Conservation (phyloP, 1,140 invertebrate species). For the Drosophila nasuta region DNA sequence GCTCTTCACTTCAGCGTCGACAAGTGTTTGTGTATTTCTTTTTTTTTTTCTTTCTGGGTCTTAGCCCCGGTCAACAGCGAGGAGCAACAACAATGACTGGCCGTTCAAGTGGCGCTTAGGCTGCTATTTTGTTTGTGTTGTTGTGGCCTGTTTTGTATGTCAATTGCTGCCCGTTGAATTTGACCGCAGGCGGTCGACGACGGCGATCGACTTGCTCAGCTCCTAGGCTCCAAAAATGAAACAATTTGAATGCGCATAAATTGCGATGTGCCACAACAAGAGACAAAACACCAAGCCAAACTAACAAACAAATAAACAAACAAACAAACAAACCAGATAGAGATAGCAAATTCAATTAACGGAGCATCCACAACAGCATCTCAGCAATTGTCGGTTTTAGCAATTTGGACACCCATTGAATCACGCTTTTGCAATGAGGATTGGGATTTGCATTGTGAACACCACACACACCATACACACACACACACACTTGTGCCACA, state of each 20-base stretch:
- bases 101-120: constrained; percentile 79
- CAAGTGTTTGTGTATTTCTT: constrained; percentile 66
- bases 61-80: constrained; percentile 34
- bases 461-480: constrained; percentile 23
- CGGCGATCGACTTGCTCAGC: no score
- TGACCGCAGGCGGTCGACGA: constrained; percentile 34
- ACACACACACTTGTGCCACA: not conserved
- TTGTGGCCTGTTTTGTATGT: constrained; percentile 67
- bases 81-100: constrained; percentile 47
- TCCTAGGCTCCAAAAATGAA: constrained; percentile 61
- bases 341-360: constrained; percentile 71
- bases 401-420: constrained; percentile 74
- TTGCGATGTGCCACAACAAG: constrained; percentile 27
- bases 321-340: not conserved
- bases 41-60: constrained; percentile 31
- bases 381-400: constrained; percentile 50
- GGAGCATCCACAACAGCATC: constrained; percentile 27
- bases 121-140: constrained; percentile 38
- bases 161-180: constrained; percentile 66
- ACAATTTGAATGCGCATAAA: constrained; percentile 78
- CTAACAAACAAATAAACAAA: constrained; percentile 8
- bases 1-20: constrained; percentile 60
- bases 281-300: not conserved
- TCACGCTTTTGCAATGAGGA: constrained; percentile 62
- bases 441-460: constrained; percentile 38